Conservation (phyloP, 1,140 invertebrate species). For the Drosophila bocki region DNA sequence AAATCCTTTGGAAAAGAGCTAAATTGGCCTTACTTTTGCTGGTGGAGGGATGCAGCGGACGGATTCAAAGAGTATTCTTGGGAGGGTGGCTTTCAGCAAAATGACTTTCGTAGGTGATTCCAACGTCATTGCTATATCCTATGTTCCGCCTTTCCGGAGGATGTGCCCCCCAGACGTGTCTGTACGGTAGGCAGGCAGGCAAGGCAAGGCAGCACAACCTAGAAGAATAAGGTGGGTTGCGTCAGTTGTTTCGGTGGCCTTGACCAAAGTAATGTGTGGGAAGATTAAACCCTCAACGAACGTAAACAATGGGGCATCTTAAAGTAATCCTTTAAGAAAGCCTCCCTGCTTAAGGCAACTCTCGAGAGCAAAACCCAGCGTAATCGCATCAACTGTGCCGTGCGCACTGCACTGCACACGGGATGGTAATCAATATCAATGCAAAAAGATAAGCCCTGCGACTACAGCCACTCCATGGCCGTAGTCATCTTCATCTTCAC, state of each 20-base stretch:
- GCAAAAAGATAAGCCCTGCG: constrained; percentile 25
- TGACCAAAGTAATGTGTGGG: constrained; percentile 42
- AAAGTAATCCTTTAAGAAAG: constrained; percentile 44
- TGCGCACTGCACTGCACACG: constrained; percentile 18
- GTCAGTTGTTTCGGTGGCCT: constrained; percentile 31
- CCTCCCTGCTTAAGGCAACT: constrained; percentile 36
- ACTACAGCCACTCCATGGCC: constrained; percentile 13
- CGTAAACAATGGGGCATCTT: constrained; percentile 47
- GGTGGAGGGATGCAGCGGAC: background rate
- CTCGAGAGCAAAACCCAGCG: constrained; percentile 30
- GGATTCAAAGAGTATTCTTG: background rate
- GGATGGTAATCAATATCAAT: constrained; percentile 48
- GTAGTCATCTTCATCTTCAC: constrained; percentile 5
- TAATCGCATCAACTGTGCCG: constrained; percentile 44
- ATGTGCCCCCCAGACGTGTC: constrained; percentile 8
- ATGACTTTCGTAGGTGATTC: constrained; percentile 11
- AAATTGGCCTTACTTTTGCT: background rate
- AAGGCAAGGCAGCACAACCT: background rate
- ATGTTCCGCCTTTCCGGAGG: constrained; percentile 8
- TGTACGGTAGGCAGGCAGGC: background rate
- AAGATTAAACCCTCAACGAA: constrained; percentile 34
- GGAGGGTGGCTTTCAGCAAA: constrained; percentile 1
- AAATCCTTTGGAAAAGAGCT: background rate
- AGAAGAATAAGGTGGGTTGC: constrained; percentile 23
- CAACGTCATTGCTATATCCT: constrained; percentile 4